Base-by-base conservation (phyloP, 2,113 vertebrate genomes). In the Butorides virescens region DNA sequence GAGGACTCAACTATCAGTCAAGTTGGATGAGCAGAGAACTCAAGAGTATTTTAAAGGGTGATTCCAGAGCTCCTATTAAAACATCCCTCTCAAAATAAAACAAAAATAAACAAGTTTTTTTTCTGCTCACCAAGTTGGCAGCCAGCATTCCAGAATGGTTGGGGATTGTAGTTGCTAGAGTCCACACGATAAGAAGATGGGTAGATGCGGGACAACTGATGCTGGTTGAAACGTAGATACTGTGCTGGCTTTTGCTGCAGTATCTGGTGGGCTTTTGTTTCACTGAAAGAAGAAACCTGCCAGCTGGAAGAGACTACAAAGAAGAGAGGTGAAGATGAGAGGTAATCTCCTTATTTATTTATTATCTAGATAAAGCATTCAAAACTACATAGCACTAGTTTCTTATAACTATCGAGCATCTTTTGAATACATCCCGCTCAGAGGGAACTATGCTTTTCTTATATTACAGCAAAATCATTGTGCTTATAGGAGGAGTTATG, bases 161-260 rank as follows among this genome's bases (percentile, higher is more conserved):
- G 99, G 0, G 99, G 99, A 96, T 99, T 99, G 98, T 99, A 99
- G 98, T 99, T 99, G 98, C 99, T 99, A 26, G 99, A 99, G 97
- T 99, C 99, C 26, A 99, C 99, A 0, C 99, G 98, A 78, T 99
- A 99, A 29, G 99, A 99, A 4, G 99, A 99, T 1, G 99, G 99
- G 94, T 99, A 99, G 97, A 99, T 98, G 15, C 99, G 99, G 4
- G 99, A 99, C 3, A 99, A 97, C 98, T 99, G 99, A 37, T 97
- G 98, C 95, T 99, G 99, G 98, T 99, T 99, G 98, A 99, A 99
- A 3, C 97, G 98, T 5, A 99, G 98, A 95, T 99, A 99, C 82
- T 98, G 98, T 0, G 92, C 78, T 1, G 99, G 98, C 95, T 99
- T 99, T 97, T 99, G 99, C 97, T 99, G 99, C 96, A 99, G 98